A percentile compares a stretch with the other conserved stretches of the same genome.
Conservation (phyloP, 2,113 vertebrate genomes). For the Lonchura striata region DNA sequence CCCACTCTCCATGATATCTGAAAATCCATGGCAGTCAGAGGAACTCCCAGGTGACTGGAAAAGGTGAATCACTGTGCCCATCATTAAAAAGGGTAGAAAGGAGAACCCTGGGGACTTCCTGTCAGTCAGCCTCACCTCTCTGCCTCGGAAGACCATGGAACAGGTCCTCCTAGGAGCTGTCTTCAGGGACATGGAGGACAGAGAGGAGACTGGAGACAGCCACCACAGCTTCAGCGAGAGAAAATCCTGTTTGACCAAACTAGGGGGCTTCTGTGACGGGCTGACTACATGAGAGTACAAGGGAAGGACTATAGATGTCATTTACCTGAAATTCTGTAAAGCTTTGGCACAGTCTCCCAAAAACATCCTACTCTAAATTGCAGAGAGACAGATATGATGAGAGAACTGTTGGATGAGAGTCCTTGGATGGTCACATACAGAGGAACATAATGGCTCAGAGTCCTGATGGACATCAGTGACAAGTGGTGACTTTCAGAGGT, state of each 20-base stretch:
- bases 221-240: not conserved
- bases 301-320: not conserved
- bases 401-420: not conserved
- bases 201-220: not conserved
- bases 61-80: not conserved
- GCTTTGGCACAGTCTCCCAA: not conserved
- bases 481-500: not conserved
- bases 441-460: not conserved
- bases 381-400: not conserved
- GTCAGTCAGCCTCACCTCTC: not conserved
- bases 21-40: not conserved
- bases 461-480: not conserved
- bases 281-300: not conserved
- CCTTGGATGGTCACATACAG: fast-evolving
- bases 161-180: not conserved
- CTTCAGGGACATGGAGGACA: not conserved
- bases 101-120: not conserved
- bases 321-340: not conserved
- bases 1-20: not conserved
- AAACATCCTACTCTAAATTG: not conserved
- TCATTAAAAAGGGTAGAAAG: not conserved
- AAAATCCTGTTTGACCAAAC: not conserved
- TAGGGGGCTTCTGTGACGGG: not conserved
- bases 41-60: not conserved
- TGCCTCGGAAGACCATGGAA: not conserved